Evolutionary conservation across 1,140 invertebrate genomes (phyloP), one percentile per base, ranked within the genome.

Genomic region (Drosophila lacertosa): DNA sequence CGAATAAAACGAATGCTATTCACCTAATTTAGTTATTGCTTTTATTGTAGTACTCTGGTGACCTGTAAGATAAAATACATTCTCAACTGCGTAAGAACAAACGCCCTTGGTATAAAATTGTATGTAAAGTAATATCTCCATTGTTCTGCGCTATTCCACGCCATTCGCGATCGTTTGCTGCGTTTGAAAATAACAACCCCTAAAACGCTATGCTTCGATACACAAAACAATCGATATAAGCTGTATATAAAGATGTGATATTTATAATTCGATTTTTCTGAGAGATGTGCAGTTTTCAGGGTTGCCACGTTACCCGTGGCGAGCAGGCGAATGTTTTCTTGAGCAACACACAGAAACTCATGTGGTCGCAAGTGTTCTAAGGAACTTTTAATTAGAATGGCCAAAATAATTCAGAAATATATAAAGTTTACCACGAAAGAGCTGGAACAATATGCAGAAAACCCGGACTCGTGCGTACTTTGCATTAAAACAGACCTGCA

Each of bases 381-480:
- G 9, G 0, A 42, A 53, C 42, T 40, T 54, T 44, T 7, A 51
- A 16, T 42, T 13, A 63, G n/a, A 50, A 91, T 91, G 90, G 68
- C 77, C 3, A 90, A 81, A 80, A 89, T 89, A 40, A 26, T 91
- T 13, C 80, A 90, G 57, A 80, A 91, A 75, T 91, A 91, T 16
- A 70, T 89, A 2, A 90, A 90, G 51, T 91, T 91, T 20, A 64
- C 84, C 7, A 51, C 45, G 7, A 65, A 77, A 44, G 89, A 91
- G 67, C 67, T 91, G 39, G 74, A 91, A 42, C 20, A 70, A 10
- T 91, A 90, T 55, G 74, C 74, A 13, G 79, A 92, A 37, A 91
- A 92, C 24, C 88, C 93, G 33, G 92, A 92, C 33, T 92, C 93
- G 0, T 92, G 92, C 63, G 93, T 94, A 13, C 84, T 86, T 54